phyloP scores from a whole-genome alignment of 2,888 invertebrate species.

The Arctia plantaginis region DNA sequence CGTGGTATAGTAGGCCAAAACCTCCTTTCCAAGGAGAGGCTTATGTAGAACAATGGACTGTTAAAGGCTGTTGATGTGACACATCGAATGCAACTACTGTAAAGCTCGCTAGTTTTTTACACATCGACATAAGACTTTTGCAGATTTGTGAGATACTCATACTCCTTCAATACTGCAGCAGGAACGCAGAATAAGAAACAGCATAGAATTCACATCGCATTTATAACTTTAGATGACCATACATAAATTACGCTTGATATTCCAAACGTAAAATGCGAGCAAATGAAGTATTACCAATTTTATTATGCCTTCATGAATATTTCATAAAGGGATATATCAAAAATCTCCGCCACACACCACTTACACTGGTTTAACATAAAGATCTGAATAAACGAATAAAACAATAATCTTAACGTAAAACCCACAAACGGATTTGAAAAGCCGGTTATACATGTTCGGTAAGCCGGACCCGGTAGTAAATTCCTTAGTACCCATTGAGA shows the following conservation, averaged over 20 bases:
- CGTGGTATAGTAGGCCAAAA: no score
- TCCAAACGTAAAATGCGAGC: not conserved
- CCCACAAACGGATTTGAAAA: conserved; percentile 40
- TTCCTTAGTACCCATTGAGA: conserved; percentile 38
- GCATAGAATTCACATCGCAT: no score
- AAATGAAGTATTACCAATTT: not conserved
- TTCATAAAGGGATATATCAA: not conserved
- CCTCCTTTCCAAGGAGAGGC: no score
- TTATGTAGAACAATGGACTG: no score
- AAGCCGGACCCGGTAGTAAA: conserved; percentile 45
- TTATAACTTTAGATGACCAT: not conserved
- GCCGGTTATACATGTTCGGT: conserved; percentile 45
- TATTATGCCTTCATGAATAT: not conserved
- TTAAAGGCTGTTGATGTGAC: no score
- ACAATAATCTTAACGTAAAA: conserved; percentile 29
- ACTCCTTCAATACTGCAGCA: no score
- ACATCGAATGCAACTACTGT: no score
- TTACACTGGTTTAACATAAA: not conserved
- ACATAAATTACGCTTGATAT: not conserved
- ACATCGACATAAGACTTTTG: no score
- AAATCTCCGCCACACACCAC: not conserved
- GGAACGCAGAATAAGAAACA: no score
- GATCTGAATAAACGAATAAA: conserved; percentile 36
- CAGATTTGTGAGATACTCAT: no score
- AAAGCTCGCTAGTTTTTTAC: no score